Evolutionary conservation across 2,888 invertebrate species (phyloP).

Genomic region (Hemistola chrysoprasaria): DNA sequence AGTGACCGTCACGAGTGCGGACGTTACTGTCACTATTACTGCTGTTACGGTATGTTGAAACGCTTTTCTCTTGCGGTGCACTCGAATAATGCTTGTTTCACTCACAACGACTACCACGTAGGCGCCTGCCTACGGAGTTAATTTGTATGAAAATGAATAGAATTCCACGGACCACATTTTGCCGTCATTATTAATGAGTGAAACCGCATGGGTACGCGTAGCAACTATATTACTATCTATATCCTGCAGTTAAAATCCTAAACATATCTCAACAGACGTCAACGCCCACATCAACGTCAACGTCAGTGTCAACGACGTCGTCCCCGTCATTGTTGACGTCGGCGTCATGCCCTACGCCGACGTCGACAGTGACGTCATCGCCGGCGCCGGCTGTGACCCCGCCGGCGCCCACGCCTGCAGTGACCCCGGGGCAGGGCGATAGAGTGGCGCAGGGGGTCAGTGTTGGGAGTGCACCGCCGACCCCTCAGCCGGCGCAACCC

Average conservation of each 20-base stretch:
- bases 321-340: constrained; percentile 22
- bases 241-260: no score
- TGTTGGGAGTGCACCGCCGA: constrained; percentile 51
- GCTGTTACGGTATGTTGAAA: constrained; percentile 29
- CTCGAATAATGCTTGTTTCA: no score
- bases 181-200: no score
- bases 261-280: constrained; percentile 8
- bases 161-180: no score
- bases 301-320: constrained; percentile 21
- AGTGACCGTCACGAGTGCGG: constrained; percentile 31
- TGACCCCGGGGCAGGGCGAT: constrained; percentile 27
- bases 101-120: no score
- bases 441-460: no score
- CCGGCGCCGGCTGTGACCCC: constrained; percentile 25
- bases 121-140: no score
- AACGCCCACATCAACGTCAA: constrained; percentile 21
- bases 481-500: constrained; percentile 59
- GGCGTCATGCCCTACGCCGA: constrained; percentile 13
- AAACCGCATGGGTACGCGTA: no score
- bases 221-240: no score
- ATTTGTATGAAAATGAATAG: no score
- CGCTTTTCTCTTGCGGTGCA: no score
- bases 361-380: constrained; percentile 20
- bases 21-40: constrained; percentile 38
- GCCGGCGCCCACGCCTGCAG: constrained; percentile 22